Evolutionary conservation across 2,888 invertebrate genomes (phyloP), one percentile per base, ranked within the genome.

Genomic region (Clepsis dumicolana): DNA sequence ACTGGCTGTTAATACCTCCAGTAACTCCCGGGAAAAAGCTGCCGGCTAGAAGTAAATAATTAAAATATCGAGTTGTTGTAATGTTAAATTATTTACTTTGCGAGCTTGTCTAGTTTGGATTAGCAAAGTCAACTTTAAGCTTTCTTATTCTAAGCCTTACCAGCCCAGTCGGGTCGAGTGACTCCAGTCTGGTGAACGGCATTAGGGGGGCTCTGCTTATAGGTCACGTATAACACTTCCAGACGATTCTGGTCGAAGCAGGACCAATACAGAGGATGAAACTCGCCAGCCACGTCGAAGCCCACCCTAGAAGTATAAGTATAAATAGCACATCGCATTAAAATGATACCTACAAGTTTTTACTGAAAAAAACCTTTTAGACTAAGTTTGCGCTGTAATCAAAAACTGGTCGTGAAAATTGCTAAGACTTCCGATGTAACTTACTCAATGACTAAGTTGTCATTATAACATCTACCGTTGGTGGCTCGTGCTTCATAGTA

Each of bases 171-270:
- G 0, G 94, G 94, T 41, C 95, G 84, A 25, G 83, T 87, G 3
- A 94, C 94, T 1, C 87, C 84, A 0, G 79, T 83, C 77, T 95
- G 94, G 59, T 91, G 89, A 0, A 93, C 85, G 7, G 87, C 86
- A 69, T 95, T 94, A 0, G 82, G 82, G 0, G 89, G 79, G 16
- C 87, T 89, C 71, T 95, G 87, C 48, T 91, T 87, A 66, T 91
- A 92, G 81, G 91, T 89, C 0, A 94, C 93, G 73, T 95, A 95
- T 7, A 95, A 74, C 0, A 95, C 92, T 72, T 91, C 92, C 64
- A 94, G 82, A 0, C 88, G 83, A 4, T 74, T 80, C 48, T 89
- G 85, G 78, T 95, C 92, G 74, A 94, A 95, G 80, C 95, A 95
- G 0, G 95, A 88, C 74, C 87, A 89, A 72, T 94, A 94, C 5